Conservation (phyloP, 2,797 vertebrate genomes). For the Acropternis orthonyx region DNA sequence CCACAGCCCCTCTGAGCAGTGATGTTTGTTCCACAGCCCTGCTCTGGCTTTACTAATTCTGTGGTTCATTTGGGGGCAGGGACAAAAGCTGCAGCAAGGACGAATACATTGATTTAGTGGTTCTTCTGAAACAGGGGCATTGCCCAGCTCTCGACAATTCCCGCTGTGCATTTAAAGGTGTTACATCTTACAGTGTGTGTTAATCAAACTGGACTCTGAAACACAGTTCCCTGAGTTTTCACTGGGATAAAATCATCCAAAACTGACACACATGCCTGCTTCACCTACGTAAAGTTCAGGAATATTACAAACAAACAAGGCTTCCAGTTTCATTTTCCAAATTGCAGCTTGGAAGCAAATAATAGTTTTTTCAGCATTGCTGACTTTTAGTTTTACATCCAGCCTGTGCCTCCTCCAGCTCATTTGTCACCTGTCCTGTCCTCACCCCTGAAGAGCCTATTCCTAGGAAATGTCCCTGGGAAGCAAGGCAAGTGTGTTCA, state of each 20-base stretch:
- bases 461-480: not conserved
- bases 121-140: not conserved
- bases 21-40: not conserved
- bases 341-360: not conserved
- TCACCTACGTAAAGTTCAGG: not conserved
- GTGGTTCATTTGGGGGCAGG: not conserved
- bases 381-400: not conserved
- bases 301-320: not conserved
- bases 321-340: not conserved
- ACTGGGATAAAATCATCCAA: not conserved
- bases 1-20: not conserved
- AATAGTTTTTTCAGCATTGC: not conserved
- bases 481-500: not conserved
- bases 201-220: not conserved
- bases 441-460: not conserved
- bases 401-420: not conserved
- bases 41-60: not conserved
- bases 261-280: fast-evolving
- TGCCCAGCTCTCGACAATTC: not conserved
- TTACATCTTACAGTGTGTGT: not conserved
- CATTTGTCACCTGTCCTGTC: not conserved
- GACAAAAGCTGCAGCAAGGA: not conserved
- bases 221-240: not conserved
- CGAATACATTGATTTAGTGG: not conserved
- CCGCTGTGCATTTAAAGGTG: not conserved